Evolutionary conservation across 2,888 invertebrate genomes (phyloP), one percentile per base, ranked within the genome.

Genomic region (Neria commutata): DNA sequence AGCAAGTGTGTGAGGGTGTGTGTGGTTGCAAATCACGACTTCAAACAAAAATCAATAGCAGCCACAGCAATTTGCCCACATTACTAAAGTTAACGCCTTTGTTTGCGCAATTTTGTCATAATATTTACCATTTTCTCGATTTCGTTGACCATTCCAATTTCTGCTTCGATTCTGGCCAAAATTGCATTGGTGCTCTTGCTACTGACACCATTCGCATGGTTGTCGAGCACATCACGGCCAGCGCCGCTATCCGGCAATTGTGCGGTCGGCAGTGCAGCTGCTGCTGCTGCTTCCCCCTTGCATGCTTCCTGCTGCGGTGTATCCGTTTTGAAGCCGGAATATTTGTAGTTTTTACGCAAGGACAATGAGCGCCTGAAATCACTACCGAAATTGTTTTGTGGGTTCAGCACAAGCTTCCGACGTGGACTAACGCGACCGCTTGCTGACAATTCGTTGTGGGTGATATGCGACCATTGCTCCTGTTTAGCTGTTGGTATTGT

Each of bases 261-360:
- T 23, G 34, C 11, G 1, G 25, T 29, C 29, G 34, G n/a, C 10
- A 10, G 33, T 34, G 51, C 45, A 45, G 51, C 37, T 56, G 55
- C 45, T 59, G 54, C 60, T 58, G 61, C 61, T 63, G 65, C 59
- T 10, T 45, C 19, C 56, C 25, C 21, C 50, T 56, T 26, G 61
- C 58, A 61, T 67, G 62, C 53, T 51, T 60, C 37, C 51, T 45
- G n/a, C n/a, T n/a, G 29, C 5, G 51, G 25, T 29, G 54, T 46
- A 61, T 69, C 68, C 73, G 73, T 72, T 62, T 68, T 73, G 65
- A 65, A 60, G 53, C 68, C 68, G 60, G 66, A 65, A 70, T 70
- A 66, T 65, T 65, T 65, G 57, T 68, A 71, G 68, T 67, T 73
- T 64, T 69, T 62, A 53, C 64, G 67, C 63, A 68, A 61, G 34